Evolutionary conservation across 2,113 vertebrate genomes (phyloP).

Genomic region (Furnarius figulus): DNA sequence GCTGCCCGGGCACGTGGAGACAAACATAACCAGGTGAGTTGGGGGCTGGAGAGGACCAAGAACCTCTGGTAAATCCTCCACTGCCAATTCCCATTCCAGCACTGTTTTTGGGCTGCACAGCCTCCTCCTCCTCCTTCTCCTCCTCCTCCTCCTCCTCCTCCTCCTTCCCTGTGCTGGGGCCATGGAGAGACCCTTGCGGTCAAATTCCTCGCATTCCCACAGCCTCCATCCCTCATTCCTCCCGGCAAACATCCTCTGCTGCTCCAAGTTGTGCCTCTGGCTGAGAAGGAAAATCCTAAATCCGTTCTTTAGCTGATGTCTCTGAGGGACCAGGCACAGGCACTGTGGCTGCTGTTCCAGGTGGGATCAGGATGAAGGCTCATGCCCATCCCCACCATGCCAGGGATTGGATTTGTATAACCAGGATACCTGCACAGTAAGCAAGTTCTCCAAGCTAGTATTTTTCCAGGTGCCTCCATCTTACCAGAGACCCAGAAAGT

Average conservation of each 20-base stretch:
- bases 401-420: neutral
- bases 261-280: neutral
- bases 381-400: accelerated
- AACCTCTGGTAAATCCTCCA: neutral
- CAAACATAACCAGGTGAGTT: neutral
- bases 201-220: constrained; percentile 55
- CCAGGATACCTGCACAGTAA: neutral
- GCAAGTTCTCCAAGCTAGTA: neutral
- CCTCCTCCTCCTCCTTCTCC: neutral
- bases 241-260: neutral
- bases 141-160: neutral
- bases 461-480: constrained; percentile 28
- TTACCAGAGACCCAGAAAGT: neutral
- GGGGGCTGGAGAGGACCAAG: neutral
- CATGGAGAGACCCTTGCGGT: constrained; percentile 12
- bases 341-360: accelerated
- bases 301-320: neutral
- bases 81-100: neutral
- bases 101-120: neutral
- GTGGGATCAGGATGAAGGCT: neutral
- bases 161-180: neutral
- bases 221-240: constrained; percentile 10
- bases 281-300: neutral
- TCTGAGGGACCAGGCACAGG: neutral
- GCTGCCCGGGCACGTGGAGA: neutral